Evolutionary conservation across 2,113 vertebrate genomes (phyloP).

Genomic region (Platysteira castanea): DNA sequence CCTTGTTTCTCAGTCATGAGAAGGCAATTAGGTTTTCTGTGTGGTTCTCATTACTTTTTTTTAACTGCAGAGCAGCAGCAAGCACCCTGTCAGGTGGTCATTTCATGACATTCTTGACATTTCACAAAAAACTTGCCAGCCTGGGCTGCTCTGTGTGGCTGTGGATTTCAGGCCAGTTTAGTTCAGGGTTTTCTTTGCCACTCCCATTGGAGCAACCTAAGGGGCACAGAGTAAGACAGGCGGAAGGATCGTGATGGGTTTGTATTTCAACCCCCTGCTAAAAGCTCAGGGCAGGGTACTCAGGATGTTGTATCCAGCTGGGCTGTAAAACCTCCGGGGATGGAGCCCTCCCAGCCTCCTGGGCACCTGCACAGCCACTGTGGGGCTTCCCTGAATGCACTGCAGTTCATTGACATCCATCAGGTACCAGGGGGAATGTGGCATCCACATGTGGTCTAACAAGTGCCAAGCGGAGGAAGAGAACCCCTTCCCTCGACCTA

Average conservation of each 20-base stretch:
- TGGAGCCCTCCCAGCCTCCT: neutral
- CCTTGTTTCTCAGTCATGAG: neutral
- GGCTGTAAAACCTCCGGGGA: neutral
- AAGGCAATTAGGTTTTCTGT: neutral
- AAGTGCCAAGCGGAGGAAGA: neutral
- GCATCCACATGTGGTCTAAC: accelerated
- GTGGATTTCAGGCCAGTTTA: neutral
- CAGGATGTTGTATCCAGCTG: neutral
- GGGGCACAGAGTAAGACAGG: neutral
- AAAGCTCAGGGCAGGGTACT: neutral
- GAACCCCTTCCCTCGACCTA: neutral
- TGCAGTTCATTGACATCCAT: neutral
- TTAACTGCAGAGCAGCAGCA: neutral
- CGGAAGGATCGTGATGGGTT: accelerated
- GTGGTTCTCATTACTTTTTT: neutral
- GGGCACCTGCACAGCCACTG: neutral
- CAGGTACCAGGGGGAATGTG: accelerated
- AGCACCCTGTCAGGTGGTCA: neutral
- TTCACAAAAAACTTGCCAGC: neutral
- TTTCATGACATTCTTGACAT: neutral
- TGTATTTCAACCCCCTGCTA: neutral
- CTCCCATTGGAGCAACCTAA: neutral
- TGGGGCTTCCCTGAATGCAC: neutral
- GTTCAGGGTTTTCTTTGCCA: neutral
- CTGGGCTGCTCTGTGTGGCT: neutral